Conservation (phyloP, 1,140 invertebrate species). For the Delia radicum region DNA sequence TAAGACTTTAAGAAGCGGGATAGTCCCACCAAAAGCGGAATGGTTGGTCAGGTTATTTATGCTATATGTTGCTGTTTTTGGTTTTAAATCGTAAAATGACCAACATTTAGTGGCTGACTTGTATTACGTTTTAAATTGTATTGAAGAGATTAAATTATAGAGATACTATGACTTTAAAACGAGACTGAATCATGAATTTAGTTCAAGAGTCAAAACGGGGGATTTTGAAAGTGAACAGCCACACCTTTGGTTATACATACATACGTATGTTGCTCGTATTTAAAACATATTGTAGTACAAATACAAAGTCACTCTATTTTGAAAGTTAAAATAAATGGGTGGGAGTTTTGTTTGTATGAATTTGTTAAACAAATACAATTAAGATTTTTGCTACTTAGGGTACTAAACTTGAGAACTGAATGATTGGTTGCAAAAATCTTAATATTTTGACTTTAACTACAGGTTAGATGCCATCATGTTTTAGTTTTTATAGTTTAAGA, state of each 20-base stretch:
- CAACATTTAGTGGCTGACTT: background rate
- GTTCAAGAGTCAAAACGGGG: background rate
- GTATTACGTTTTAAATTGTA: background rate
- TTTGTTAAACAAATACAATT: background rate
- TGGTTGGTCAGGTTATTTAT: no score
- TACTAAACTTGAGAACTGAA: background rate
- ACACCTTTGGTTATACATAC: background rate
- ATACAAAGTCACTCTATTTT: background rate
- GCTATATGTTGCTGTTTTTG: no score
- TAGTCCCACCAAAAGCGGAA: no score
- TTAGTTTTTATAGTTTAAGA: no score
- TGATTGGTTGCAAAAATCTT: background rate
- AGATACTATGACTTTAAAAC: background rate
- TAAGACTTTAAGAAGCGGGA: no score
- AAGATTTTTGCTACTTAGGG: background rate
- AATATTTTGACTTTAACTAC: no score
- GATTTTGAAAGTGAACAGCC: background rate
- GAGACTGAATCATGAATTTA: background rate
- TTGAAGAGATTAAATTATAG: background rate
- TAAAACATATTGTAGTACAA: background rate
- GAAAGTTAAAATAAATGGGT: background rate
- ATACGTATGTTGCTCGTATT: background rate
- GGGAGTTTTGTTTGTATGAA: background rate
- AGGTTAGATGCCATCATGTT: no score
- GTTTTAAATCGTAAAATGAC: background rate